Evolutionary conservation across 2,113 vertebrate species (phyloP).

Genomic region (Peromyscus leucopus): DNA sequence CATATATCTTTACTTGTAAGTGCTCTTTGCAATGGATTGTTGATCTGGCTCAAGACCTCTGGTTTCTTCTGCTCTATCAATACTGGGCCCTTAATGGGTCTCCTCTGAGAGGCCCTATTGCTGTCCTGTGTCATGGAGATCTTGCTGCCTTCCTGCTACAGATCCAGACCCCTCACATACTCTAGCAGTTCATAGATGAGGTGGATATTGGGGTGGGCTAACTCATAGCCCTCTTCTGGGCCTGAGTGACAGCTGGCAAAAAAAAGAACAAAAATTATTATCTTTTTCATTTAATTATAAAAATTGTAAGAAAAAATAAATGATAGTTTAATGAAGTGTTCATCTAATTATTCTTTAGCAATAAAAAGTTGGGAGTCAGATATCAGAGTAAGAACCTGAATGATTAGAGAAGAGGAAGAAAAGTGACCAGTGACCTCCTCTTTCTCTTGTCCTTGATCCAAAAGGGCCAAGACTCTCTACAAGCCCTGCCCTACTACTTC

Average conservation of each 20-base stretch:
- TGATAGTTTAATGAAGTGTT: not conserved
- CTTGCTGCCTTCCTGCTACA: not conserved
- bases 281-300: not conserved
- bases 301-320: not conserved
- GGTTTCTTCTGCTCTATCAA: not conserved
- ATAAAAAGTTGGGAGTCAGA: not conserved
- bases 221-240: not conserved
- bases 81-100: not conserved
- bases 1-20: not conserved
- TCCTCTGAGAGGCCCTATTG: not conserved
- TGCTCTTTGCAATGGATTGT: not conserved
- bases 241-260: not conserved
- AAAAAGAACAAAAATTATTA: not conserved
- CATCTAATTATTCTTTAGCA: not conserved
- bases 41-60: not conserved
- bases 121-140: not conserved
- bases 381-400: not conserved
- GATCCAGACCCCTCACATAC: not conserved
- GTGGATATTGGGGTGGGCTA: not conserved
- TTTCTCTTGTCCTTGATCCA: rapidly evolving
- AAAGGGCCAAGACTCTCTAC: not conserved
- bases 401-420: not conserved
- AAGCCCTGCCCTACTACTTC: not conserved
- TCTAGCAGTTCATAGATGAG: not conserved
- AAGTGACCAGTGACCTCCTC: not conserved